These are phyloP conservation scores for Hylaeus volcanicus DNA, from an alignment of 1,140 invertebrate genomes.

Conservation along the genomic window DNA sequence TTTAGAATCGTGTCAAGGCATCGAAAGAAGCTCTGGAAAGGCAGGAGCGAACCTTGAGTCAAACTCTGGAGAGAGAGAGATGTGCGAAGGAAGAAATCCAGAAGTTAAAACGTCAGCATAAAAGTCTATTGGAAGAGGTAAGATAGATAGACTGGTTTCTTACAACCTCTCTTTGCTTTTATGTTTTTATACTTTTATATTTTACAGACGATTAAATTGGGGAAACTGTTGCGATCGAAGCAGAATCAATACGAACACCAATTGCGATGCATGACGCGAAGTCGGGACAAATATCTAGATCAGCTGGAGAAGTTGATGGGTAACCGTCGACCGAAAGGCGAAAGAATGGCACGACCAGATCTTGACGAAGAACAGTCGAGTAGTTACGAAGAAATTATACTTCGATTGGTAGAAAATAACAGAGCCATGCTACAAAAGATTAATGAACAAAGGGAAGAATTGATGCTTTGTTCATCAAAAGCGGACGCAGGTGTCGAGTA, in stretches of 20 bases:
- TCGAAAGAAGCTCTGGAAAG: conserved; percentile 62
- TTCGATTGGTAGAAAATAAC: conserved; percentile 66
- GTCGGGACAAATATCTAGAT: conserved; percentile 60
- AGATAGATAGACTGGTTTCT: background rate
- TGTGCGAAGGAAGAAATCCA: conserved; percentile 57
- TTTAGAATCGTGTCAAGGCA: conserved; percentile 64
- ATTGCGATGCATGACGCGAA: conserved; percentile 59
- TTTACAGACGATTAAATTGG: conserved; percentile 57
- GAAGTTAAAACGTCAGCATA: conserved; percentile 52
- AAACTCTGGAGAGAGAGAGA: conserved; percentile 60
- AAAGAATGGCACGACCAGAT: conserved; percentile 52
- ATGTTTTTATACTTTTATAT: background rate
- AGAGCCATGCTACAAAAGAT: conserved; percentile 64
- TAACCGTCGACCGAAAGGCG: conserved; percentile 51
- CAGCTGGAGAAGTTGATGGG: conserved; percentile 64
- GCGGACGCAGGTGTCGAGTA: conserved; percentile 56
- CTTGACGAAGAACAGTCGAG: conserved; percentile 52
- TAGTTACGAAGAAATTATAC: conserved; percentile 63
- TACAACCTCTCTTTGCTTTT: background rate
- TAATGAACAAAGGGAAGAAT: conserved; percentile 54
- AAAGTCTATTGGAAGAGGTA: conserved; percentile 65
- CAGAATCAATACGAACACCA: conserved; percentile 67
- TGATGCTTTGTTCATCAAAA: conserved; percentile 49
- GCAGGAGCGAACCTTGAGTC: conserved; percentile 47
- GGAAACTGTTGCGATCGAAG: conserved; percentile 66